These are phyloP conservation scores for Timema podura DNA, from an alignment of 2,888 invertebrate species.

Conservation along the genomic window DNA sequence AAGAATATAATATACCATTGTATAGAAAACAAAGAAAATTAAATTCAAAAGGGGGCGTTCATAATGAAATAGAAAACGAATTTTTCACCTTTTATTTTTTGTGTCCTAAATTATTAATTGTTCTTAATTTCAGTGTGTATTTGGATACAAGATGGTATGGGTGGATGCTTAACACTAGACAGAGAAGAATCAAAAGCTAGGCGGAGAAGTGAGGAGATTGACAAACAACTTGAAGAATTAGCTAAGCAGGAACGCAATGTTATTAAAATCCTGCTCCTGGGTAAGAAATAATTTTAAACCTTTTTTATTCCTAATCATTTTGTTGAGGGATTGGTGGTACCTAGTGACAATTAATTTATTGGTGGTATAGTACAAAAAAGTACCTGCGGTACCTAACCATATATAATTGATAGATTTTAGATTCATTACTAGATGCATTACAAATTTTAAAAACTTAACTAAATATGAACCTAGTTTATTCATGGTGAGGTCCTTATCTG, in stretches of 20 bases:
- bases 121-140: constrained; percentile 20
- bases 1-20: no score
- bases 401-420: no score
- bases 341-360: neutral
- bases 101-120: neutral
- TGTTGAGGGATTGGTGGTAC: neutral
- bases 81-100: constrained; percentile 6
- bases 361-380: no score
- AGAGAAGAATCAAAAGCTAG: constrained; percentile 57
- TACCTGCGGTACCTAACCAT: no score
- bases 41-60: constrained; percentile 14
- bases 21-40: neutral
- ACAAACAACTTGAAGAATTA: constrained; percentile 54
- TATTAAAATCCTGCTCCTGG: constrained; percentile 58
- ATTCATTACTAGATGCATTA: no score
- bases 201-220: constrained; percentile 57
- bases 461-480: no score
- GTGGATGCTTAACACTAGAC: constrained; percentile 59
- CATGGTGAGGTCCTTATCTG: no score
- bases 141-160: constrained; percentile 47
- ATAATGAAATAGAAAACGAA: neutral
- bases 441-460: no score
- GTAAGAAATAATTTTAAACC: constrained; percentile 38
- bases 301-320: no score
- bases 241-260: constrained; percentile 57